A percentile compares a stretch with the other conserved stretches of the same genome.
Conservation (phyloP, 2,888 invertebrate species). For the Lissonota sp. region DNA sequence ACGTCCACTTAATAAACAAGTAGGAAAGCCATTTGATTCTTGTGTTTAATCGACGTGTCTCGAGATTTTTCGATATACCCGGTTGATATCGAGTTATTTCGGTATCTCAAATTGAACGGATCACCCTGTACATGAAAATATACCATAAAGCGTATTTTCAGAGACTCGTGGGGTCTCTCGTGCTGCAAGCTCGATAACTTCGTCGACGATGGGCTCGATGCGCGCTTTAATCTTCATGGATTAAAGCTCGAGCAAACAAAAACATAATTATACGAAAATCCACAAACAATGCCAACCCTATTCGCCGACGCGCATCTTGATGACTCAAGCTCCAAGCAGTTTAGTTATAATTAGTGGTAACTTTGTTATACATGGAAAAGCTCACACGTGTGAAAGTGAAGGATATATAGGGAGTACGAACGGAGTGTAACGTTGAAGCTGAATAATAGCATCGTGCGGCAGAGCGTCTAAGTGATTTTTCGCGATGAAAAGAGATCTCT, state of each 20-base stretch:
- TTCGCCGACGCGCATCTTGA: constrained; percentile 18
- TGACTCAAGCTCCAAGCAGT: constrained; percentile 20
- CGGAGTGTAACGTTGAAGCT: neutral
- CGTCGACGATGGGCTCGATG: neutral
- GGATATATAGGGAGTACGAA: neutral
- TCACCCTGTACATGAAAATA: too few species aligned
- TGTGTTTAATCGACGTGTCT: too few species aligned
- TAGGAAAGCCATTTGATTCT: too few species aligned
- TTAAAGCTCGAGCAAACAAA: constrained; percentile 29
- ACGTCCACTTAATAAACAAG: too few species aligned
- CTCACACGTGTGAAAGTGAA: neutral
- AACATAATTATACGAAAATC: constrained; percentile 32
- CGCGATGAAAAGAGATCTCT: constrained; percentile 32
- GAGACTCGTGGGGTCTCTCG: too few species aligned
- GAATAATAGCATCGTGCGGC: neutral
- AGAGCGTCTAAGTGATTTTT: constrained; percentile 31
- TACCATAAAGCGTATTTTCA: too few species aligned
- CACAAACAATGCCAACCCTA: constrained; percentile 11
- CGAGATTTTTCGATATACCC: too few species aligned
- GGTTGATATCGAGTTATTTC: too few species aligned
- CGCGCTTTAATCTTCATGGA: constrained; percentile 9
- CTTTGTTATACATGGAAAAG: neutral
- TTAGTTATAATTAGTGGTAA: constrained; percentile 33
- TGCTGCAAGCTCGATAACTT: neutral
- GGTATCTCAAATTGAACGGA: too few species aligned